Conservation (phyloP, 1,140 invertebrate genomes). For the Paralvinella palmiformis region DNA sequence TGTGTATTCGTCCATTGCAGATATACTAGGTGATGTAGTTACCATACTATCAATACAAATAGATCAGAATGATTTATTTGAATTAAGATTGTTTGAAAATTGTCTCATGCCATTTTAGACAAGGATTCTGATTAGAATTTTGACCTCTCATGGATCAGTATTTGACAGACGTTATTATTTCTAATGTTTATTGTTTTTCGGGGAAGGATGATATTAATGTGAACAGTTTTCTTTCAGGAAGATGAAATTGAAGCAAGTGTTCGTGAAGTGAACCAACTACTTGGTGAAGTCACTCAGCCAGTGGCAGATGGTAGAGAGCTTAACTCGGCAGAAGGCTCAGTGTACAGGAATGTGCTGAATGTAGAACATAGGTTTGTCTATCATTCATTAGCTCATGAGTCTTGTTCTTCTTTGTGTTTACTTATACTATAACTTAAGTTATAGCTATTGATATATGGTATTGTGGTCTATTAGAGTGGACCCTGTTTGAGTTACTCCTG, state of each 20-base stretch:
- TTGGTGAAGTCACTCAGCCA: conserved; percentile 53
- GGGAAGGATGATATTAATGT: too few relatives aligned
- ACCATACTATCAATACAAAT: too few relatives aligned
- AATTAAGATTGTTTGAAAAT: too few relatives aligned
- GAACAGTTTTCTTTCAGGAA: conserved; percentile 50
- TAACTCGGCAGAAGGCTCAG: neutral
- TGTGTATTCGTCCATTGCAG: too few relatives aligned
- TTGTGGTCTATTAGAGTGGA: neutral
- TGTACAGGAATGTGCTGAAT: conserved; percentile 29
- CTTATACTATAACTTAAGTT: neutral
- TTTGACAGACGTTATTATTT: too few relatives aligned
- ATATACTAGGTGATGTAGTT: too few relatives aligned
- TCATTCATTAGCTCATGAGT: neutral
- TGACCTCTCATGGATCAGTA: too few relatives aligned
- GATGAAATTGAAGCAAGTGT: conserved; percentile 70
- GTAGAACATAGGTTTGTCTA: conserved; percentile 36
- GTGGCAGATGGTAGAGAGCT: neutral
- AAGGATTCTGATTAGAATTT: too few relatives aligned
- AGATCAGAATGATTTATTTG: too few relatives aligned
- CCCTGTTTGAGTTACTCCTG: too few relatives aligned
- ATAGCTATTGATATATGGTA: neutral
- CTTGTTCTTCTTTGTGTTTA: neutral
- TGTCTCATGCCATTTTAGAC: too few relatives aligned
- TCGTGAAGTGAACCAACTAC: conserved; percentile 65
- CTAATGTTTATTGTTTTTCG: too few relatives aligned